Percentiles rank a stretch among this genome's conserved stretches.
These are phyloP conservation scores for Tenthredo notha DNA, from an alignment of 2,888 invertebrate genomes.

Conservation along the genomic window DNA sequence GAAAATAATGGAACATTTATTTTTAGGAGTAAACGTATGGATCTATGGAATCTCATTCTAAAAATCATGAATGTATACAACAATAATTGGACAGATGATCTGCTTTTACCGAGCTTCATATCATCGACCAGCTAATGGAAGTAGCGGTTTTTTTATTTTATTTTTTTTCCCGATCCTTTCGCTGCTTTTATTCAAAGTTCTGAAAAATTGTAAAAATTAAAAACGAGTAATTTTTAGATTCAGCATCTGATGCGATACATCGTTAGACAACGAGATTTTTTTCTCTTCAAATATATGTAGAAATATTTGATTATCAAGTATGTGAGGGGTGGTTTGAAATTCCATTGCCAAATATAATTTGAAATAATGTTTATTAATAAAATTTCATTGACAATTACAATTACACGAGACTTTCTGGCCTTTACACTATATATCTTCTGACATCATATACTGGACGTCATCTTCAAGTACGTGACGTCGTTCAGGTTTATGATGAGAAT, in stretches of 20 bases:
- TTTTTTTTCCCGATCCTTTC: not conserved
- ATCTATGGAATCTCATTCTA: not conserved
- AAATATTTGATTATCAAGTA: too few relatives aligned
- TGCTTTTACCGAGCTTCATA: not conserved
- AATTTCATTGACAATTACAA: not conserved
- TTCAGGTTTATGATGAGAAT: not conserved
- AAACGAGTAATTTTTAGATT: too few relatives aligned
- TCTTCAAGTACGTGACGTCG: constrained; percentile 1
- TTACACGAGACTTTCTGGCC: not conserved
- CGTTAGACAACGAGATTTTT: too few relatives aligned
- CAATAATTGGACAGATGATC: not conserved
- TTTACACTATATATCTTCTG: not conserved
- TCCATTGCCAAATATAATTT: too few relatives aligned
- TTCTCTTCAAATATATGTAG: too few relatives aligned
- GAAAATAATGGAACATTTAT: not conserved
- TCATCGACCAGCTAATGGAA: not conserved
- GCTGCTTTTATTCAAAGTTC: not conserved
- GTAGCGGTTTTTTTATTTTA: not conserved
- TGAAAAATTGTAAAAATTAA: not conserved
- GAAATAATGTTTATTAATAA: not conserved
- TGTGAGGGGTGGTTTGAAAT: too few relatives aligned
- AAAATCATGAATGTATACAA: not conserved
- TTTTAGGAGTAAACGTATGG: not conserved
- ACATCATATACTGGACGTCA: not conserved
- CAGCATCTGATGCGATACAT: too few relatives aligned